phyloP scores from a whole-genome alignment of 23 tunicate species.

The Halocynthia roretzi region DNA sequence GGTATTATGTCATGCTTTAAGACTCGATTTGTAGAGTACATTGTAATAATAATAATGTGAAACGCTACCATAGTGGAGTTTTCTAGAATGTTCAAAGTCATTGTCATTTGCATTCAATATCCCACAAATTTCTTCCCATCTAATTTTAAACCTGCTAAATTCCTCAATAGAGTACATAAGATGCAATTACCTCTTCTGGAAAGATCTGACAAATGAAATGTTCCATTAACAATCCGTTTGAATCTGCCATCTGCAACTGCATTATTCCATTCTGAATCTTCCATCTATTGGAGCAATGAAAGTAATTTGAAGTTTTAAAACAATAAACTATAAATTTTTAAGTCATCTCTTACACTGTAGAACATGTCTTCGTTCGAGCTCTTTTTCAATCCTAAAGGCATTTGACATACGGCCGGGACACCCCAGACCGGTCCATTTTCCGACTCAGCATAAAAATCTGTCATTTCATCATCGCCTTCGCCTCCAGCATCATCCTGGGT shows the following conservation, averaged over 20 bases:
- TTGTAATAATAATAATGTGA: no score
- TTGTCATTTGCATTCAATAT: no score
- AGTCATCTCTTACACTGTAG: no score
- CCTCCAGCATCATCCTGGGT: conserved; percentile 25
- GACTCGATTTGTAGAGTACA: no score
- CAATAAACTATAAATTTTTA: neutral
- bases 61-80: no score
- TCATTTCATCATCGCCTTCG: conserved; percentile 83
- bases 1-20: no score
- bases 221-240: conserved; percentile 27
- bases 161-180: no score
- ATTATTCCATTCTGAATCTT: conserved; percentile 6
- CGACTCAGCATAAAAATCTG: conserved; percentile 63
- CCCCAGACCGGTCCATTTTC: conserved; percentile 62
- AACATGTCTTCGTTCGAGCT: no score
- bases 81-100: no score
- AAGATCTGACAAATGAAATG: conserved; percentile 21
- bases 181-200: conserved; percentile 15
- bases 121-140: no score
- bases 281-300: conserved; percentile 1
- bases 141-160: no score
- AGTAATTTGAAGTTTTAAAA: neutral
- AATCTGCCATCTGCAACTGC: conserved; percentile 13
- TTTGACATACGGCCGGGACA: conserved; percentile 30
- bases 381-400: conserved; percentile 2